Evolutionary conservation across 2,797 vertebrate genomes (phyloP), one percentile per base, ranked within the genome.

Genomic region (Trematomus bernacchii): DNA sequence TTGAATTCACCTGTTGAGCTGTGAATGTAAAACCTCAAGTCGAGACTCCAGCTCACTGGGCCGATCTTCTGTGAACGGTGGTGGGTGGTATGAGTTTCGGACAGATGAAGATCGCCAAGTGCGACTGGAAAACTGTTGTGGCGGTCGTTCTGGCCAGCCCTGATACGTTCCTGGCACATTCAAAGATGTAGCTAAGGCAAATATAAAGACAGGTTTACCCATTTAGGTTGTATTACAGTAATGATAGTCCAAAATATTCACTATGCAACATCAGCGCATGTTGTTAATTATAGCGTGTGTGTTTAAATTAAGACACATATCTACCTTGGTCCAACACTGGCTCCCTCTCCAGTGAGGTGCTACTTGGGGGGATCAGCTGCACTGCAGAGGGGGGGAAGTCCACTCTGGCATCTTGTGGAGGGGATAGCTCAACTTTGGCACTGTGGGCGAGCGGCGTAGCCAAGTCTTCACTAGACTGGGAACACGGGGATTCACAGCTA

Each of bases 1-100:
- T 30, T 23, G 4, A 64, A 58, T 85, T 74, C 77, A 97, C 98
- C 98, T 98, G 93, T 96, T 96, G 62, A 99, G 94, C 86, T 99
- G 98, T 42, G 93, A 95, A 82, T 98, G 97, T 77, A 99, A 93
- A 74, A 96, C 90, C 78, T 98, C 96, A 27, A 99, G 94, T 74
- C 95, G 95, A 74, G 95, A 94, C 78, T 97, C 96, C 0, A 99
- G 95, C 67, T 97, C 95, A n/a, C 77, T 85, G 0, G 95, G 90
- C 72, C 94, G 89, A 65, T 90, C 89, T 73, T 96, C 95, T 10
- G 91, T 61, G 79, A 94, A 92, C 1, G 84, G 87, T 6, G 93
- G 90, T 0, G 84, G 78, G 53, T 93, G 94, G 85, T 83, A 87
- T 0, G 96, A 85, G 63, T 92, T 92, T 48, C 90, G 91, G 30